Evolutionary conservation across 2,888 invertebrate genomes (phyloP), one percentile per base, ranked within the genome.

Genomic region (Hirtodrosophila cameraria): DNA sequence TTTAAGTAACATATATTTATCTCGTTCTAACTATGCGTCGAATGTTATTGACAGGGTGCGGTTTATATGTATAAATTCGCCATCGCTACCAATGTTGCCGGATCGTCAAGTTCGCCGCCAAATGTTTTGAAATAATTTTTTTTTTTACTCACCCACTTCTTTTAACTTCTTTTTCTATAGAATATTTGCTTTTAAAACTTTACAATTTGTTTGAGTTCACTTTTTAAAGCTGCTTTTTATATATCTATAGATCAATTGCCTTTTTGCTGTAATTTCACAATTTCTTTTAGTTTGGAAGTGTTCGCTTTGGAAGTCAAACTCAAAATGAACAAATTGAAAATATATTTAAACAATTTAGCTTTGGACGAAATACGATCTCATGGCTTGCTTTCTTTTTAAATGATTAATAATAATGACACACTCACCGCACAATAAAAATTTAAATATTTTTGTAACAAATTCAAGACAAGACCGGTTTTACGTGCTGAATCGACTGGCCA

Each of bases 401-500:
- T 16, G 48, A 49, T 39, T 15, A 9, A 9, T 18, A 25, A 20
- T 50, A 13, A n/a, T 28, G 30, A 31, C 12, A 58, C 41, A 75
- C 76, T 65, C 41, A 75, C 76, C 72, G 58, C 53, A 75, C 42
- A 30, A 39, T 38, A 16, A 54, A 58, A 63, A 49, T 35, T 27
- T 49, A 36, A 31, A 11, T 31, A 15, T 53, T 13, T 70, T 65
- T 7, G 18, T 5, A 45, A 71, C 45, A 75, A 73, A 55, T 66
- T 73, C 54, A 58, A 71, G 71, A 66, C 65, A 36, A 71, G 48
- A 58, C 54, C 54, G 58, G 64, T 31, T 64, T 64, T 39, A 75
- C 46, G 60, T 72, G 36, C 72, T 65, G 65, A 66, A 36, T 73
- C 73, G 35, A 71, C 73, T 73, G 76, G 66, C 72, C 16, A 43